These are phyloP conservation scores for Liposcelis brunnea DNA, from an alignment of 2,888 invertebrate species.

Conservation along the genomic window DNA sequence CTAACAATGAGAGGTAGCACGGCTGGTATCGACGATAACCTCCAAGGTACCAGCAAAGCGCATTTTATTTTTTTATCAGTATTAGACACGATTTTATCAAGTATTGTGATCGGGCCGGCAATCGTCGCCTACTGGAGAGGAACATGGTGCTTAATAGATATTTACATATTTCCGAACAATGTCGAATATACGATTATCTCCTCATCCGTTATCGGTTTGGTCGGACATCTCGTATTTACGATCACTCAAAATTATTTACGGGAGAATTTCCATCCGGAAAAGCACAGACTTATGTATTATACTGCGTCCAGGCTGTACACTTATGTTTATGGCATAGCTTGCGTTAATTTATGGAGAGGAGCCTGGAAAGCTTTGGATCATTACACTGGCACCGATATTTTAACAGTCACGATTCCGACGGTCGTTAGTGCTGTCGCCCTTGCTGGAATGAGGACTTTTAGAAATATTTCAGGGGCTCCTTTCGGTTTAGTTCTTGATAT, in stretches of 20 bases:
- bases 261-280: slow-evolving; percentile 44
- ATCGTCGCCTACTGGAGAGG: slow-evolving; percentile 79
- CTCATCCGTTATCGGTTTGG: slow-evolving; percentile 51
- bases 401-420: slow-evolving; percentile 38
- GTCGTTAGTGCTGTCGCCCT: slow-evolving; percentile 50
- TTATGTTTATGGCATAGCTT: slow-evolving; percentile 53
- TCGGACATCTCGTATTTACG: slow-evolving; percentile 50
- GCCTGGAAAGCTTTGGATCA: slow-evolving; percentile 62
- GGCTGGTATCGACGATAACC: slow-evolving; percentile 43
- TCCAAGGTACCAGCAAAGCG: slow-evolving; percentile 35
- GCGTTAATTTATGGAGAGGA: slow-evolving; percentile 79
- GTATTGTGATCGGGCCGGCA: slow-evolving; percentile 55
- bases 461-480: slow-evolving; percentile 70
- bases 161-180: slow-evolving; percentile 47
- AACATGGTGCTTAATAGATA: slow-evolving; percentile 62
- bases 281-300: slow-evolving; percentile 48
- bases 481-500: slow-evolving; percentile 59
- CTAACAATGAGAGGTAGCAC: slow-evolving; percentile 42
- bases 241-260: slow-evolving; percentile 44
- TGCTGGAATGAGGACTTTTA: slow-evolving; percentile 46
- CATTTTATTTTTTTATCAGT: slow-evolving; percentile 40
- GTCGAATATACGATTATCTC: slow-evolving; percentile 42
- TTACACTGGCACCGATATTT: slow-evolving; percentile 40
- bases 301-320: slow-evolving; percentile 56
- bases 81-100: slow-evolving; percentile 54